Conservation (phyloP, 2,113 vertebrate species). For the Dolichotis patagonum region DNA sequence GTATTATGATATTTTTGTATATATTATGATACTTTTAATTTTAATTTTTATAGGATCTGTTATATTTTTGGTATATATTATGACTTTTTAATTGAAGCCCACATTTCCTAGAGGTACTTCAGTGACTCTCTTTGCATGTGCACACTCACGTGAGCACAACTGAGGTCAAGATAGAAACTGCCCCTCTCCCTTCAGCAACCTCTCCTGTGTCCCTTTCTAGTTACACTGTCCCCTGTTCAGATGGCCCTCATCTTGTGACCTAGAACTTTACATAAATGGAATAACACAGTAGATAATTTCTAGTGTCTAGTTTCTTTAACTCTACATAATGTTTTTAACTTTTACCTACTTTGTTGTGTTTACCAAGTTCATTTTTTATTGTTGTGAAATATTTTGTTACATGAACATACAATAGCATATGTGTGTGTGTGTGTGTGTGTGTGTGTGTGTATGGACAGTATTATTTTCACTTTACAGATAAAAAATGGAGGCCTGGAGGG, state of each 20-base stretch:
- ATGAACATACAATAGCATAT: no score
- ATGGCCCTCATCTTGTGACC: background rate
- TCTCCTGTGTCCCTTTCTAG: background rate
- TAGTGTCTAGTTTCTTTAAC: background rate
- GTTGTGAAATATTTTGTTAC: background rate
- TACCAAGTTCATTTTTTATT: background rate
- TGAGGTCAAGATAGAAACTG: background rate
- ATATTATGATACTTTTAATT: background rate
- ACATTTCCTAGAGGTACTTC: background rate
- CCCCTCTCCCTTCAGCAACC: background rate
- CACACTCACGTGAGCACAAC: rapidly evolving
- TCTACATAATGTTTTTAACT: background rate
- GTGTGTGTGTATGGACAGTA: no score
- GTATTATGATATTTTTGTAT: background rate
- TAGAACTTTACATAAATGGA: background rate
- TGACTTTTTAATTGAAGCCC: background rate
- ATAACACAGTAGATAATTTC: background rate
- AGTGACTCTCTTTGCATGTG: background rate
- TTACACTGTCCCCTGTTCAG: background rate
- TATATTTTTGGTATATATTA: background rate
- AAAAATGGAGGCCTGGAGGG: background rate
- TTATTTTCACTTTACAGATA: background rate
- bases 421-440: no score
- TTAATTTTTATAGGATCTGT: background rate
- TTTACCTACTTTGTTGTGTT: background rate